Percentiles rank a stretch among this genome's conserved stretches.
Evolutionary conservation across 2,797 vertebrate genomes (phyloP).

Genomic region (Argya squamiceps): DNA sequence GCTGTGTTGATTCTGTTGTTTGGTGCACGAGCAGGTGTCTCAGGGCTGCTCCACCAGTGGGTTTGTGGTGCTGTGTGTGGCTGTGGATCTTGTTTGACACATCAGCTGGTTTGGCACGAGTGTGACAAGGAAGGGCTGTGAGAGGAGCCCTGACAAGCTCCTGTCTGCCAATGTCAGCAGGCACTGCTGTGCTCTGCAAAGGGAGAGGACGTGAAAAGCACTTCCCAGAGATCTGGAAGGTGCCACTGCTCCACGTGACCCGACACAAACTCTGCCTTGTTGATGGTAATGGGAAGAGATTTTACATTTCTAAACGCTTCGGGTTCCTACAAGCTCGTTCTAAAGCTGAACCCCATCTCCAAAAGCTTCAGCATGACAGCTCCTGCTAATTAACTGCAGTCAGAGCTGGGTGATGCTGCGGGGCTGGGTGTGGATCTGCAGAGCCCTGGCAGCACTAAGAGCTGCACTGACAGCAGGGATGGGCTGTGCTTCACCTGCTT

Average conservation of each 20-base stretch:
- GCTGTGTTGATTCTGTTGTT: no score
- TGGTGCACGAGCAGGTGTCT: no score
- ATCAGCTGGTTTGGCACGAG: not conserved
- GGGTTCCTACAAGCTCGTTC: not conserved
- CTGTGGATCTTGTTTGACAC: not conserved
- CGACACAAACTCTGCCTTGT: not conserved
- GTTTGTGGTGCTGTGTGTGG: not conserved
- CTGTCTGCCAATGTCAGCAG: not conserved
- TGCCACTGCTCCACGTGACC: not conserved
- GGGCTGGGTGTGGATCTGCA: not conserved
- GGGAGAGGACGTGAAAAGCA: not conserved
- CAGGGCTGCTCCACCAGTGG: not conserved
- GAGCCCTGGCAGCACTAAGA: not conserved
- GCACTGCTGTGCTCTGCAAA: not conserved
- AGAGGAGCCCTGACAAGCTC: not conserved
- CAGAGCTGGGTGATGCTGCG: rapidly evolving
- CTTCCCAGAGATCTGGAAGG: not conserved
- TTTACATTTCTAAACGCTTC: not conserved
- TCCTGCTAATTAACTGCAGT: constrained; percentile 27
- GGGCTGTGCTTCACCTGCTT: not conserved
- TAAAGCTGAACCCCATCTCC: not conserved
- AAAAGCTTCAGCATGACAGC: not conserved
- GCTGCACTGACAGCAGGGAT: rapidly evolving
- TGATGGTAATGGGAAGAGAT: constrained; percentile 37
- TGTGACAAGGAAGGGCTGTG: not conserved